These are phyloP conservation scores for Rhabdophis nuchalis DNA, from an alignment of 2,797 vertebrate species.

Conservation along the genomic window DNA sequence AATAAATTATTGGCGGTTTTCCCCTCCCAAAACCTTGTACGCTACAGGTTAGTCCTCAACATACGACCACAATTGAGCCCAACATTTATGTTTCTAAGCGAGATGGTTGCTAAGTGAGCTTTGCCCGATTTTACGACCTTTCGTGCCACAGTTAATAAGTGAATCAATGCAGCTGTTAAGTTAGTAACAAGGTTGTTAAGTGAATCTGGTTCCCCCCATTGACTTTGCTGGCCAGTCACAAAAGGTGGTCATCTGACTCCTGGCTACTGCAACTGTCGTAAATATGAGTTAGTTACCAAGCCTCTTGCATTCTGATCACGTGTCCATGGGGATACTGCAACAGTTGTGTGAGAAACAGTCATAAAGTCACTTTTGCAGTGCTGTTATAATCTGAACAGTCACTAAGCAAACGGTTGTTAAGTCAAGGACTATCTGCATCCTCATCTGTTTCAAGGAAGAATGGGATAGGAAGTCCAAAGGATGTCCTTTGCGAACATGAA, in stretches of 20 bases:
- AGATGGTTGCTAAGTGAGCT: too few species aligned
- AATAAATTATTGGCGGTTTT: not conserved
- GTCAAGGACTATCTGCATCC: not conserved
- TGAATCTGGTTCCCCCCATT: not conserved
- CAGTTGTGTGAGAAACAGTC: too few species aligned
- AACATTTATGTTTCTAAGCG: not conserved
- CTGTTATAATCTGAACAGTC: not conserved
- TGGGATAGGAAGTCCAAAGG: not conserved
- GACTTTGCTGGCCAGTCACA: not conserved
- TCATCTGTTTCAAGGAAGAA: not conserved
- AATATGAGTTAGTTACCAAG: not conserved
- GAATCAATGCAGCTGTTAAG: too few species aligned
- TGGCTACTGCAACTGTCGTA: not conserved
- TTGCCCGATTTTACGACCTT: too few species aligned
- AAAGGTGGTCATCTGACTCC: not conserved
- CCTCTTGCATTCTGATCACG: not conserved
- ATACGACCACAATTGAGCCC: not conserved
- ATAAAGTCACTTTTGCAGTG: not conserved
- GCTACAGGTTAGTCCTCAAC: not conserved
- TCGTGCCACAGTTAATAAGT: too few species aligned
- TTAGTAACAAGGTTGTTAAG: not conserved
- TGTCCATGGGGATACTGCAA: not conserved
- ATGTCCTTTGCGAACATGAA: not conserved
- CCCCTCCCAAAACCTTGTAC: not conserved
- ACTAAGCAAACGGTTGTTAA: not conserved